Conservation (phyloP, 2,888 invertebrate genomes). For the Lampropteryx suffumata region DNA sequence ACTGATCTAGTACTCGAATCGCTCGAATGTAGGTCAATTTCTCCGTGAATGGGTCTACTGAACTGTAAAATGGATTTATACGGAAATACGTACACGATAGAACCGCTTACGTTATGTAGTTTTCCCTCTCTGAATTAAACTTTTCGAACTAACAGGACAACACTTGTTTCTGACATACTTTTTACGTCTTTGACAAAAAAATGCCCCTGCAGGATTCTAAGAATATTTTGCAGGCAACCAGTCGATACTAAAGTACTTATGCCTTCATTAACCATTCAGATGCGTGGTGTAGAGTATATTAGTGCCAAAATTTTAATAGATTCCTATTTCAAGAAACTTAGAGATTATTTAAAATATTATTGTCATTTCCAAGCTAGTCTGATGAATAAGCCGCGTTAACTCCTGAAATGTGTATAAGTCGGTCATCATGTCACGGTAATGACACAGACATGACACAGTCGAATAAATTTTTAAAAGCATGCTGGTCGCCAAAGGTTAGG, state of each 20-base stretch:
- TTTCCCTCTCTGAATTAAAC: background rate
- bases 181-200: too few species aligned
- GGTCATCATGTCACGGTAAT: slow-evolving; percentile 24
- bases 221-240: too few species aligned
- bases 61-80: slow-evolving; percentile 40
- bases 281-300: too few species aligned
- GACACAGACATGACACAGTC: too few species aligned
- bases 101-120: background rate
- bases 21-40: slow-evolving; percentile 49
- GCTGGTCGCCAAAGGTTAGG: slow-evolving; percentile 12
- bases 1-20: slow-evolving; percentile 32
- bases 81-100: background rate
- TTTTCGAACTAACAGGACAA: too few species aligned
- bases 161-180: too few species aligned
- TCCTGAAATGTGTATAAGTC: slow-evolving; percentile 25
- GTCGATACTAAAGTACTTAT: too few species aligned
- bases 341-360: too few species aligned
- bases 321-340: too few species aligned
- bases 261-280: too few species aligned
- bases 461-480: slow-evolving; percentile 23
- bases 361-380: slow-evolving; percentile 10
- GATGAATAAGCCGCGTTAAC: slow-evolving; percentile 14
- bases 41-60: slow-evolving; percentile 43
- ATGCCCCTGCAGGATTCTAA: too few species aligned
- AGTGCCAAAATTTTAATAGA: too few species aligned